phyloP scores from a whole-genome alignment of 2,888 invertebrate genomes.

The Oconnorella tubifera region DNA sequence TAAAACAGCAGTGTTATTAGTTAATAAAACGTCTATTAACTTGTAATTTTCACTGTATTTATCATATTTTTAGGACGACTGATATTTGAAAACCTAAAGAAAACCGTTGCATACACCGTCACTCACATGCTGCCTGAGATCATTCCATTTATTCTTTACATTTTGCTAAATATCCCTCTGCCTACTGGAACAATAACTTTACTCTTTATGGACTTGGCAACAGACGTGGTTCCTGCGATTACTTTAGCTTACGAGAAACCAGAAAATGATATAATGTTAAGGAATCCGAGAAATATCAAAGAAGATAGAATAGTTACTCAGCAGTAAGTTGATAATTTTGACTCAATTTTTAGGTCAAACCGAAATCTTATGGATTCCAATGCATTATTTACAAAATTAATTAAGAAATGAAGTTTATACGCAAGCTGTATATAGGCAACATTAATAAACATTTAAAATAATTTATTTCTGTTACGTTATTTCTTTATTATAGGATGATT shows the following conservation, averaged over 20 bases:
- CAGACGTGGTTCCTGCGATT: conserved; percentile 73
- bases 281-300: conserved; percentile 77
- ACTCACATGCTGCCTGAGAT: conserved; percentile 97
- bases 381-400: too few species aligned
- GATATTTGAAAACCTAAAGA: conserved; percentile 95
- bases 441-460: too few species aligned
- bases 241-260: conserved; percentile 55
- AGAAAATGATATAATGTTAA: conserved; percentile 89
- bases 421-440: too few species aligned
- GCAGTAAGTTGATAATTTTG: conserved; percentile 7
- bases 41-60: background rate
- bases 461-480: too few species aligned
- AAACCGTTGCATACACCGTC: conserved; percentile 91
- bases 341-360: too few species aligned
- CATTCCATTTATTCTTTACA: conserved; percentile 92
- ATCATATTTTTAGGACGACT: conserved; percentile 61
- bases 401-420: too few species aligned
- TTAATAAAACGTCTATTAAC: background rate
- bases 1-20: too few species aligned
- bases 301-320: conserved; percentile 81
- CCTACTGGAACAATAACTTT: conserved; percentile 94
- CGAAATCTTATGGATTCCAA: too few species aligned
- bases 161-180: conserved; percentile 86
- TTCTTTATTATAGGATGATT: conserved; percentile 67
- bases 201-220: conserved; percentile 96